Conservation (phyloP, 2,888 invertebrate species). For the Luperina nickerlii region DNA sequence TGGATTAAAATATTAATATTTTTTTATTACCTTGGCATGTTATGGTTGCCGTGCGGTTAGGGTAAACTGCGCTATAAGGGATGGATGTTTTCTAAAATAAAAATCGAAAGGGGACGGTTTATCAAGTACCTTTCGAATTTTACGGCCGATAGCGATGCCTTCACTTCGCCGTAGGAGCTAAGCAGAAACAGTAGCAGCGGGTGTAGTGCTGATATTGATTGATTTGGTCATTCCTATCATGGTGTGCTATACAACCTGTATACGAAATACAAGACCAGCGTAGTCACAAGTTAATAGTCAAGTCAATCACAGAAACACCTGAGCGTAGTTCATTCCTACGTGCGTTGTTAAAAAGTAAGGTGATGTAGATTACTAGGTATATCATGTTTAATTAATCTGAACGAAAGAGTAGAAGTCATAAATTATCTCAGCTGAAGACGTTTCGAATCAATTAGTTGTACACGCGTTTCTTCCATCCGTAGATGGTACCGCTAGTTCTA, state of each 20-base stretch:
- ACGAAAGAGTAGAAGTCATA: background rate
- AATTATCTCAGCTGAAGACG: slow-evolving; percentile 2
- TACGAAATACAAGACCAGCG: background rate
- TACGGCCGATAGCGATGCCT: no score
- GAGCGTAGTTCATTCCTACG: background rate
- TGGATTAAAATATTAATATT: background rate
- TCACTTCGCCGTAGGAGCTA: no score
- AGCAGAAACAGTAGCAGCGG: no score
- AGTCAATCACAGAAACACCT: background rate
- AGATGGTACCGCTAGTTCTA: background rate
- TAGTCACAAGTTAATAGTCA: background rate
- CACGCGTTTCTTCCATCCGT: background rate
- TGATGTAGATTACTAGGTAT: no score
- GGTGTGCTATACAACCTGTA: background rate
- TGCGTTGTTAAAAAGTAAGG: background rate
- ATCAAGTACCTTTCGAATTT: no score
- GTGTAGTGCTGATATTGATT: no score
- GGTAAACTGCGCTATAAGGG: background rate
- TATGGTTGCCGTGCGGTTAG: background rate
- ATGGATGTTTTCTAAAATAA: background rate
- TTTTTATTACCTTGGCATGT: background rate
- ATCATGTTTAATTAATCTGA: background rate
- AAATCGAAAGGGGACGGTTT: no score
- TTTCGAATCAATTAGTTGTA: slow-evolving; percentile 5
- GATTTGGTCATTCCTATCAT: no score